Base-by-base conservation (phyloP, 2,797 vertebrate genomes). In the Acipenser transmontanus region DNA sequence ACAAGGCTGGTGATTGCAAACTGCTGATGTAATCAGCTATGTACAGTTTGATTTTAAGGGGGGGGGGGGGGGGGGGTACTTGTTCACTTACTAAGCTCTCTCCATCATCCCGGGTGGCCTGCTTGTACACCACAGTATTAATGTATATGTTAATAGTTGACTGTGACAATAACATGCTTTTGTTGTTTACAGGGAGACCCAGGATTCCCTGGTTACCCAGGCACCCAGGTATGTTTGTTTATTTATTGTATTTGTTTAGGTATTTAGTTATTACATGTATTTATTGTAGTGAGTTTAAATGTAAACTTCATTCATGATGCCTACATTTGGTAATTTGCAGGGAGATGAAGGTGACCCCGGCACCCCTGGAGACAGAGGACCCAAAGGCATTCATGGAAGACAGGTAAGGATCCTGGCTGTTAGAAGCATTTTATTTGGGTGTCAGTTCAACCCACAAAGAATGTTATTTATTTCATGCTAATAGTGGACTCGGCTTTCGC, bases 191-290 rank as follows among this genome's bases (percentile, higher is more conserved):
- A 86, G 94, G 92, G 93, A 65, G 84, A 91, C 69, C 34, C 70
- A 66, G 93, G 93, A 73, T 91, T 92, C 69, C 87, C 84, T 59
- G 94, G 94, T 64, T 88, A 85, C 74, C 85, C 91, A 8, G 94
- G 94, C 60, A 17, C 76, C 20, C 70, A 72, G 86, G 94, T 95
- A 82, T 77, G 81, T 82, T 34, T 54, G 6, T 17, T 54, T 8
- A 47, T 14, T 7, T 2, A 1, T 34, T 67, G 4, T 2, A 17
- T 64, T 57, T 70, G 0, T 64, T n/a, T 52, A 14, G 1, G 2
- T n/a, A 50, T 12, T 70, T 62, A 56, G 9, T 68, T 62, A 17
- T 63, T 57, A 69, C 61, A 1, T 59, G 14, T 47, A 50, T 3
- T 34, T 34, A 34, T 34, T 34, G 34, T 34, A 34, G 34, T 34